Conservation (phyloP, 1,140 invertebrate species). For the Hylaeus anthracinus region DNA sequence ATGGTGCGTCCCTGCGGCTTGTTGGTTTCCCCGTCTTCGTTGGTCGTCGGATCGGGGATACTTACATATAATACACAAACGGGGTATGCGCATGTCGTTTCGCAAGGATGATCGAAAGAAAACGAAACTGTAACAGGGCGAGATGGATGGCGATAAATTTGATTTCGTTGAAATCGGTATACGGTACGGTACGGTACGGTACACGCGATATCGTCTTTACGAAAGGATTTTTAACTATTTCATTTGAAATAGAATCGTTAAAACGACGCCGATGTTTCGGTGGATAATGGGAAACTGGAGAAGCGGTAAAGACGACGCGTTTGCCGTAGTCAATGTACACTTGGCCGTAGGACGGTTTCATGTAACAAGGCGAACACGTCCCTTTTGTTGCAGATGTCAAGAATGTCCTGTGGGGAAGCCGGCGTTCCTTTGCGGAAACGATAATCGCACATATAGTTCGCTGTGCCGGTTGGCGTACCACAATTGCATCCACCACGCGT, state of each 20-base stretch:
- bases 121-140: no score
- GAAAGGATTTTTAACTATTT: no score
- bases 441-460: conserved; percentile 96
- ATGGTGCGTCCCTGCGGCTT: conserved; percentile 34
- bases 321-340: no score
- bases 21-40: conserved; percentile 1
- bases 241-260: no score
- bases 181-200: no score
- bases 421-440: conserved; percentile 92
- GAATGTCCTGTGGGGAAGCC: conserved; percentile 89
- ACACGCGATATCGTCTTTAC: no score
- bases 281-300: neutral
- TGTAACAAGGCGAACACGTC: conserved; percentile 18
- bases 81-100: no score
- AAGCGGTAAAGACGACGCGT: neutral
- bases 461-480: conserved; percentile 93
- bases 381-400: conserved; percentile 85
- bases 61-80: neutral
- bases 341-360: neutral
- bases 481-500: conserved; percentile 93
- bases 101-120: no score
- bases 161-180: no score
- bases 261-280: no score
- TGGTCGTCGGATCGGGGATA: neutral
- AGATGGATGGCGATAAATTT: no score